Percentiles rank a stretch among this genome's conserved stretches.
Conservation (phyloP, 1,140 invertebrate genomes). For the Gonioctena quinquepunctata region DNA sequence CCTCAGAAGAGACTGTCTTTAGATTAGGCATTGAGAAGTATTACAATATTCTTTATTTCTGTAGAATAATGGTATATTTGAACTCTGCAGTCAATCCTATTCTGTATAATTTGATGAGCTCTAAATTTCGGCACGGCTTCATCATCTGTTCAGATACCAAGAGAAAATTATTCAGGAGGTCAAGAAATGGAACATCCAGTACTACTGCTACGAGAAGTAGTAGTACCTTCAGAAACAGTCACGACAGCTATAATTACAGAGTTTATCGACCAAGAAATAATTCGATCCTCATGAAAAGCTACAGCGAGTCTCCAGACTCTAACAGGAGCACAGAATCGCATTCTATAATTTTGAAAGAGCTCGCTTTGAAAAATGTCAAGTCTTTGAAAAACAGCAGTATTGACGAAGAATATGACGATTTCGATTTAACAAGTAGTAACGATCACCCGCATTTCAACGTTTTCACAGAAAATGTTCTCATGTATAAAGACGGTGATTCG, state of each 20-base stretch:
- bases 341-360: slow-evolving; percentile 30
- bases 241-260: slow-evolving; percentile 41
- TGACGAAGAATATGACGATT: slow-evolving; percentile 26
- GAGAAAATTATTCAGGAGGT: slow-evolving; percentile 45
- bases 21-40: slow-evolving; percentile 72
- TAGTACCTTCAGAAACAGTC: slow-evolving; percentile 54
- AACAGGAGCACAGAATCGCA: slow-evolving; percentile 41
- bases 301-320: slow-evolving; percentile 42
- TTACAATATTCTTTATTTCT: slow-evolving; percentile 80
- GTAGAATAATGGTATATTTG: slow-evolving; percentile 82
- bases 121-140: slow-evolving; percentile 81
- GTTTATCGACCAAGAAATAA: slow-evolving; percentile 45
- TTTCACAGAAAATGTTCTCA: slow-evolving; percentile 37
- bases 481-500: slow-evolving; percentile 20
- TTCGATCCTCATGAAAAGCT: slow-evolving; percentile 45
- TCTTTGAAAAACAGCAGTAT: slow-evolving; percentile 20
- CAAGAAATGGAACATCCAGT: slow-evolving; percentile 55
- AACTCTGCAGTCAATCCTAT: slow-evolving; percentile 86
- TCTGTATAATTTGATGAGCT: slow-evolving; percentile 83
- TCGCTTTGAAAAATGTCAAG: not conserved
- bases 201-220: slow-evolving; percentile 58
- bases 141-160: slow-evolving; percentile 64
- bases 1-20: slow-evolving; percentile 62
- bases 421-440: not conserved
- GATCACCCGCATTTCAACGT: slow-evolving; percentile 26